Conservation (phyloP, 2,888 invertebrate genomes). For the Liodrosophila aerea region DNA sequence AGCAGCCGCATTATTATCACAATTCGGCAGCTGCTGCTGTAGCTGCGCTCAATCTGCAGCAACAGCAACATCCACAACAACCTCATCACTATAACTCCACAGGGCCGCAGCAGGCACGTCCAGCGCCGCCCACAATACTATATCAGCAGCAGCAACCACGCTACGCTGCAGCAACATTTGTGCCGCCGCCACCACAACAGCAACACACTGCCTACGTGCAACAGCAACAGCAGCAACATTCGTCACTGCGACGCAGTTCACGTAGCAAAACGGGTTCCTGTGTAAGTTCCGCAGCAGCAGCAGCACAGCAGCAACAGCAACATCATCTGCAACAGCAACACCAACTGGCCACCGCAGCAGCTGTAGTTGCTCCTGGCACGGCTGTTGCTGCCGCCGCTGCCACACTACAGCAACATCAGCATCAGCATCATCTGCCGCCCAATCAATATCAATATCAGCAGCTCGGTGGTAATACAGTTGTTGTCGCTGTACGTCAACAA, state of each 20-base stretch:
- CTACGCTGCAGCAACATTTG: slow-evolving; percentile 42
- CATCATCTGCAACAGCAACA: slow-evolving; percentile 63
- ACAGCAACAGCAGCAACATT: slow-evolving; percentile 58
- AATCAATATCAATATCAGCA: slow-evolving; percentile 68
- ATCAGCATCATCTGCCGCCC: slow-evolving; percentile 52
- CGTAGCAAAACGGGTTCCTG: slow-evolving; percentile 83
- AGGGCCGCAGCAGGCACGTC: slow-evolving; percentile 64
- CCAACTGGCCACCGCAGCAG: slow-evolving; percentile 51
- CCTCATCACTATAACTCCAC: slow-evolving; percentile 79
- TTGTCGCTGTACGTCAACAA: slow-evolving; percentile 67
- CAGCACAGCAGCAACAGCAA: slow-evolving; percentile 72
- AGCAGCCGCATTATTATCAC: slow-evolving; percentile 78
- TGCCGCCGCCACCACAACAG: slow-evolving; percentile 45
- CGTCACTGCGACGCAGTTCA: slow-evolving; percentile 82
- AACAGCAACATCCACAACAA: slow-evolving; percentile 59
- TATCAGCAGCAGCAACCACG: slow-evolving; percentile 43
- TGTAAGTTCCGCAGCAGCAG: slow-evolving; percentile 81
- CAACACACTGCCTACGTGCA: slow-evolving; percentile 53
- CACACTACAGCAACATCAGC: slow-evolving; percentile 53
- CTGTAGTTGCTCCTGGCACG: slow-evolving; percentile 55
- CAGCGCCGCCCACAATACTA: slow-evolving; percentile 45
- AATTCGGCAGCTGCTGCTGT: slow-evolving; percentile 63
- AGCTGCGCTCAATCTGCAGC: slow-evolving; percentile 84
- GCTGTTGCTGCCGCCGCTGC: slow-evolving; percentile 48
- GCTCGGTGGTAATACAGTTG: slow-evolving; percentile 69